Evolutionary conservation across 1,140 invertebrate genomes (phyloP).

Genomic region (Laodelphax striatellus): DNA sequence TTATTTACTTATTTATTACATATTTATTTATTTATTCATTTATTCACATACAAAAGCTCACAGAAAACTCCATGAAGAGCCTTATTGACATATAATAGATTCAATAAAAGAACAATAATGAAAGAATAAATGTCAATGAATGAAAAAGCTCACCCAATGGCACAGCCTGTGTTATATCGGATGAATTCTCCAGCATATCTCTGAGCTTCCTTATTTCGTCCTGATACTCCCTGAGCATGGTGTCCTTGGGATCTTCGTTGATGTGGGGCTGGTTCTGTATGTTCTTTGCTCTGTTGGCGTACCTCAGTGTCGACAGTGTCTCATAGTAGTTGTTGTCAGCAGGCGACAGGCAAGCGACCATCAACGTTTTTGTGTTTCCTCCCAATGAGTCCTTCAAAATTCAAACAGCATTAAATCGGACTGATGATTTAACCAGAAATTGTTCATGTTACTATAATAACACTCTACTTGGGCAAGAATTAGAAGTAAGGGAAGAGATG

Average conservation of each 20-base stretch:
- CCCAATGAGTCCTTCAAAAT: slow-evolving; percentile 69
- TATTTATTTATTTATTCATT: no score
- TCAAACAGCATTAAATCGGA: no score
- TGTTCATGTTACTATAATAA: no score
- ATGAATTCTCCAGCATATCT: slow-evolving; percentile 43
- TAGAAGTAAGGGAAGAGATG: no score
- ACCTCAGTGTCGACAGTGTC: slow-evolving; percentile 75
- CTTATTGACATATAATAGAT: no score
- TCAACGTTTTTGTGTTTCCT: slow-evolving; percentile 87
- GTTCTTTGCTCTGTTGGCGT: slow-evolving; percentile 85
- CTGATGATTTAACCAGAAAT: no score
- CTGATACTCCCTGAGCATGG: slow-evolving; percentile 76
- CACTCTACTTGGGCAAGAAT: no score
- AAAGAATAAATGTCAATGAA: neutral
- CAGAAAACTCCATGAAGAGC: no score
- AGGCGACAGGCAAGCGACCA: slow-evolving; percentile 88
- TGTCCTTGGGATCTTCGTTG: slow-evolving; percentile 91
- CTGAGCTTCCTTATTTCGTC: slow-evolving; percentile 69
- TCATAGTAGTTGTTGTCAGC: slow-evolving; percentile 85
- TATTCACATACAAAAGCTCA: no score
- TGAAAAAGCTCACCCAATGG: neutral
- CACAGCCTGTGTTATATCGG: neutral
- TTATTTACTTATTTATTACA: no score
- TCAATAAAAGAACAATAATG: neutral
- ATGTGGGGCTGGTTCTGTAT: slow-evolving; percentile 87